These are phyloP conservation scores for Drosophila paracracens DNA, from an alignment of 2,888 invertebrate genomes.

Conservation along the genomic window DNA sequence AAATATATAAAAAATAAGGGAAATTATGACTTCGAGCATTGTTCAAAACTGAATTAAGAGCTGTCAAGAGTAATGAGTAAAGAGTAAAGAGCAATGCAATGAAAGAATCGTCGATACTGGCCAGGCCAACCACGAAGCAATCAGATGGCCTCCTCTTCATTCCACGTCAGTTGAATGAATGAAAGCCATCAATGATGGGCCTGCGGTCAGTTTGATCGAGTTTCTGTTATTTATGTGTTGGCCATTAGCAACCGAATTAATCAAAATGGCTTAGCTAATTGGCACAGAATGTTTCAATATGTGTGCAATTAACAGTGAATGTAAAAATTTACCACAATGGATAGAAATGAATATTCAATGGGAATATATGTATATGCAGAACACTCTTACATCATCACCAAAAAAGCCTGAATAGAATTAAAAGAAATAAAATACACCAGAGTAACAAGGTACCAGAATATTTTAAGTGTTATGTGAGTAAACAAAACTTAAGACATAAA, in stretches of 20 bases:
- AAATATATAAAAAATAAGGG: not conserved
- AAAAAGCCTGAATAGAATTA: not conserved
- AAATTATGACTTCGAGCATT: not conserved
- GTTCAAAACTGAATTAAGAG: constrained; percentile 3
- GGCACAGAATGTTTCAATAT: constrained; percentile 18
- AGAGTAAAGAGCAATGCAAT: constrained; percentile 24
- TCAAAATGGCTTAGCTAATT: constrained; percentile 39
- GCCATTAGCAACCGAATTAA: constrained; percentile 45
- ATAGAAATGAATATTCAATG: not conserved
- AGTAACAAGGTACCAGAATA: not conserved
- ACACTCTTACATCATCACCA: not conserved
- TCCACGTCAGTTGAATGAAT: constrained; percentile 34
- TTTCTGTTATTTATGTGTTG: constrained; percentile 41
- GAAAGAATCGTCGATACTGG: constrained; percentile 36
- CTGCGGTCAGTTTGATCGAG: constrained; percentile 9
- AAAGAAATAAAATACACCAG: not conserved
- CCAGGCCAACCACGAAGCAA: not conserved
- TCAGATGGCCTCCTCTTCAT: constrained; percentile 26
- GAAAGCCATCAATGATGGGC: constrained; percentile 1
- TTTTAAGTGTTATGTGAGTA: not conserved
- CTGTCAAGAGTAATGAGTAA: not conserved
- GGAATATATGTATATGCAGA: not conserved
- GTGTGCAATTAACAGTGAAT: not conserved
- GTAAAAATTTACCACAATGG: not conserved
- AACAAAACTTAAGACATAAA: not conserved